phyloP scores from a whole-genome alignment of 2,113 vertebrate genomes.

The Vireo altiloquus region DNA sequence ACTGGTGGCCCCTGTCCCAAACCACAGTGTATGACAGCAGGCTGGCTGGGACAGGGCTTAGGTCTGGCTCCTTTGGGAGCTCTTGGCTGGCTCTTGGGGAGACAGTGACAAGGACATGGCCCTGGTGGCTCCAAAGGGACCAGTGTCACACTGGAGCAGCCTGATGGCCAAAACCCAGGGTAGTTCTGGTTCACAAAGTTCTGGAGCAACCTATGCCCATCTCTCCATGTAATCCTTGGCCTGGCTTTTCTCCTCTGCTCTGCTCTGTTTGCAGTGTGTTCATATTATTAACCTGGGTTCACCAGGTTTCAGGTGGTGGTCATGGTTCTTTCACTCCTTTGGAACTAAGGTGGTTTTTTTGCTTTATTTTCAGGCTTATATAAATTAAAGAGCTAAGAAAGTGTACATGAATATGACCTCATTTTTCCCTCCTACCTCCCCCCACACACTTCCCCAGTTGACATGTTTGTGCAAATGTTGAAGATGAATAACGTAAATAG shows the following conservation, averaged over 20 bases:
- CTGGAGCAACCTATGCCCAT: background rate
- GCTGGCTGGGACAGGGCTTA: background rate
- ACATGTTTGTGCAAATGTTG: conserved; percentile 64
- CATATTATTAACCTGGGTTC: background rate
- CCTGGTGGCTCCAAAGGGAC: background rate
- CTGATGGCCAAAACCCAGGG: background rate
- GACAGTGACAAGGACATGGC: background rate
- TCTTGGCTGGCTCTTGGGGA: background rate
- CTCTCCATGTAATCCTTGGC: background rate
- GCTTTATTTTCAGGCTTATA: conserved; percentile 47
- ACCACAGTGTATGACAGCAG: background rate
- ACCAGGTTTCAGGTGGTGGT: background rate
- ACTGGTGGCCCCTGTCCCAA: background rate
- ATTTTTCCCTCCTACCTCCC: conserved; percentile 64
- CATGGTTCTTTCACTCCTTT: background rate
- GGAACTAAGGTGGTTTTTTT: background rate
- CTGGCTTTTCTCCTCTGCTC: background rate
- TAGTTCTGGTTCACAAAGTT: background rate
- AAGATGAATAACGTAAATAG: conserved; percentile 66
- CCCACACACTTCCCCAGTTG: conserved; percentile 65
- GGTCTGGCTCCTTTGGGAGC: background rate
- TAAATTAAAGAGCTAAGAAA: conserved; percentile 63
- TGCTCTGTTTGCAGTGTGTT: background rate
- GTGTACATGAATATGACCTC: conserved; percentile 51
- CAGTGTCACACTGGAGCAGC: background rate